Percentiles rank a stretch among this genome's conserved stretches.
These are phyloP conservation scores for Petrosia ficiformis DNA, from an alignment of 37 sponge, comb jelly and placozoan genomes.

Conservation along the genomic window DNA sequence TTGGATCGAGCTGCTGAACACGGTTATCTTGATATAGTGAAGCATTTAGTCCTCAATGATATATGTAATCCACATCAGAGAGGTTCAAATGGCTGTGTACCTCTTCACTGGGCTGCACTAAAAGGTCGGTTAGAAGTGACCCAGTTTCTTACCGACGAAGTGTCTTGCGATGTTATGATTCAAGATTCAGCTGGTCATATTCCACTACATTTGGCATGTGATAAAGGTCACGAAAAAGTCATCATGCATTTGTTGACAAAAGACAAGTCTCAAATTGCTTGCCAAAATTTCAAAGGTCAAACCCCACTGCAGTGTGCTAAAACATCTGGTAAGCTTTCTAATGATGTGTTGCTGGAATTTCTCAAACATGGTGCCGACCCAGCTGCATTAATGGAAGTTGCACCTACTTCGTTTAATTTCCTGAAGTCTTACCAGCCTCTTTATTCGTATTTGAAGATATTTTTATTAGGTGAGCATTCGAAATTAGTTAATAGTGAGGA, in stretches of 20 bases:
- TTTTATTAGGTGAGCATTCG: neutral
- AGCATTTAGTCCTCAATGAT: slow-evolving; percentile 1
- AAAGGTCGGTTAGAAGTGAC: neutral
- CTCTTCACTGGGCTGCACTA: neutral
- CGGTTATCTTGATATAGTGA: slow-evolving; percentile 16
- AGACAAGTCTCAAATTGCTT: neutral
- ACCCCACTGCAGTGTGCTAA: slow-evolving; percentile 5
- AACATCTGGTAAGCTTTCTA: neutral
- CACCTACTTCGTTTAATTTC: neutral
- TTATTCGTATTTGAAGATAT: neutral
- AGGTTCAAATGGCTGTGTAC: neutral
- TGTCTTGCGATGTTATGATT: neutral
- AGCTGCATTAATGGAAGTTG: neutral
- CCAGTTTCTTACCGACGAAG: neutral
- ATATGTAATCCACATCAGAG: neutral
- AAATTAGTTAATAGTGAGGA: neutral
- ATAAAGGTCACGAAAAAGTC: neutral
- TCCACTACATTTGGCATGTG: slow-evolving; percentile 3
- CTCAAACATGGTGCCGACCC: neutral
- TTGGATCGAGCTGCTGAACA: slow-evolving; percentile 27
- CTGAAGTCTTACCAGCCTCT: neutral
- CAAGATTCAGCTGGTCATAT: neutral
- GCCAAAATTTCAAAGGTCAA: neutral
- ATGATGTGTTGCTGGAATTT: neutral
- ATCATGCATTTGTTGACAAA: neutral